Evolutionary conservation across 2,113 vertebrate genomes (phyloP).

Genomic region (Alouatta palliata): DNA sequence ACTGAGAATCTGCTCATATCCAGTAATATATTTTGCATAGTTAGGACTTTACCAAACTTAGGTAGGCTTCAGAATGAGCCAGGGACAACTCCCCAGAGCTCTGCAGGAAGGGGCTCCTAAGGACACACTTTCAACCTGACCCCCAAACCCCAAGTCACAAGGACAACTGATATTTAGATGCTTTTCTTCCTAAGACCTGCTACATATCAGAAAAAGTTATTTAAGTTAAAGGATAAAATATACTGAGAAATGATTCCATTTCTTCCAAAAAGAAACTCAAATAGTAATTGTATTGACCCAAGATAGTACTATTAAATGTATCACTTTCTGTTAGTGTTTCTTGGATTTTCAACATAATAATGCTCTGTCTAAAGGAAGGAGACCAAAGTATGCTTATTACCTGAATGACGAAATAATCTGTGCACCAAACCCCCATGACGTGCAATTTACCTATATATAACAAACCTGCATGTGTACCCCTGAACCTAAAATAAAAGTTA

Average conservation of each 20-base stretch:
- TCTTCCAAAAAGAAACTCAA: neutral
- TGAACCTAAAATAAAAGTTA: too few species aligned
- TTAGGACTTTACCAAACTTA: neutral
- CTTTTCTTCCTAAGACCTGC: neutral
- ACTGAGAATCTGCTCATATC: neutral
- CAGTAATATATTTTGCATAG: neutral
- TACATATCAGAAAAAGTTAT: neutral
- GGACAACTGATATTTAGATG: neutral
- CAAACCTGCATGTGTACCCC: too few species aligned
- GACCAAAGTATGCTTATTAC: too few species aligned
- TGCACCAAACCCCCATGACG: too few species aligned
- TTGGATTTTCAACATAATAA: neutral
- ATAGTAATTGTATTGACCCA: neutral
- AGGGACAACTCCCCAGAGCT: neutral
- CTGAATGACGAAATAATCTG: too few species aligned
- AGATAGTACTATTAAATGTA: neutral
- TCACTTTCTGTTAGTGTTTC: neutral
- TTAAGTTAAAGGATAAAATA: neutral
- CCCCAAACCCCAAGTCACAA: neutral
- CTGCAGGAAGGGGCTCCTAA: neutral
- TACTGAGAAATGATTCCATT: neutral
- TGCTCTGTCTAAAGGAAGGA: neutral
- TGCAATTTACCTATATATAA: too few species aligned
- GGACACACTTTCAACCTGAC: neutral
- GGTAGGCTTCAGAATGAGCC: neutral